Base-by-base conservation (phyloP, 1,140 invertebrate genomes). In the Nasonia longicornis region DNA sequence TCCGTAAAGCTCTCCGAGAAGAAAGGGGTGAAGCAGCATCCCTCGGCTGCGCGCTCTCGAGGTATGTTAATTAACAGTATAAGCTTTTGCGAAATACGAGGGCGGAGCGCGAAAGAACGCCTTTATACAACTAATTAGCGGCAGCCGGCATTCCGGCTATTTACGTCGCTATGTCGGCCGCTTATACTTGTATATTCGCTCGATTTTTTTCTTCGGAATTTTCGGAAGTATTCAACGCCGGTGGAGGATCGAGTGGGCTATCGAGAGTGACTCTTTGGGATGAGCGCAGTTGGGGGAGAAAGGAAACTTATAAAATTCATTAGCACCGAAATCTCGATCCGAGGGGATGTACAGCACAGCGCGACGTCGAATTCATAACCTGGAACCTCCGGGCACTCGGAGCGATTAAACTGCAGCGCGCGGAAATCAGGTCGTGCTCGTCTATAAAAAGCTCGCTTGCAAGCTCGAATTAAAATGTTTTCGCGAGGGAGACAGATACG, bases 31-130 rank as follows among this genome's bases (percentile, higher is more conserved):
- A 69, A 64, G 48, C 38, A 64, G 48, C 38, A 42, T 74, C 48
- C 20, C 70, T 74, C 26, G 35, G 45, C 20, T 31, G 14, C 83
- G 75, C 66, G 26, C 22, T 26, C 66, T 31, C 66, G 77, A 85
- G 87, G 87, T 88, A 89, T 88, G 88, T 90, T 89, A 89, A 90
- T 90, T 89, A 89, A 88, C 87, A 85, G 86, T 87, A 88, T 88
- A 88, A 89, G 87, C 88, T 89, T 89, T 87, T 85, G 58, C 38
- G 76, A 73, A 82, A 77, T 66, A 31, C 84, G 77, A 86, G 84
- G 26, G 26, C 26, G 26, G 85, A 83, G 80, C 58, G 1, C 77
- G 79, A 84, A 85, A 85, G 86, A 84, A 84, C 83, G 83, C 86
- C 87, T 88, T 89, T 89, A 86, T 88, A 87, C 85, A 86, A 87